These are phyloP conservation scores for Elegia similella DNA, from an alignment of 2,888 invertebrate species.

Conservation along the genomic window DNA sequence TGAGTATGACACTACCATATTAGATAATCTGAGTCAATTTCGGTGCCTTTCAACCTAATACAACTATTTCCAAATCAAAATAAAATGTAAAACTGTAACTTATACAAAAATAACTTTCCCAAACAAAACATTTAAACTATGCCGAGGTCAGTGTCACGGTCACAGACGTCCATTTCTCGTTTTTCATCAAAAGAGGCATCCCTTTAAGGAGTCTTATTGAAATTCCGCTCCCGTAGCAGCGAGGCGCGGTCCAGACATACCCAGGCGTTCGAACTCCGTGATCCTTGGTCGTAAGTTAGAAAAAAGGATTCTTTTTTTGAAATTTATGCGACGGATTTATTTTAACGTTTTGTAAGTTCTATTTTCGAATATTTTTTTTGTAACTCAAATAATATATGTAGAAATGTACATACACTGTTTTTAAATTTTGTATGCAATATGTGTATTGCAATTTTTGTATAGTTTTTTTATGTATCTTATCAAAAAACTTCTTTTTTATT, in stretches of 20 bases:
- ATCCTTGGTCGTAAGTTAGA: conserved; percentile 58
- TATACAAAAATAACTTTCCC: background rate
- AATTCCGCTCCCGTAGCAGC: conserved; percentile 68
- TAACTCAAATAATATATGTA: too few species aligned
- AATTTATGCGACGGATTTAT: conserved; percentile 36
- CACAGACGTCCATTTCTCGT: conserved; percentile 28
- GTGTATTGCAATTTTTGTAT: too few species aligned
- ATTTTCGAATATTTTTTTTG: too few species aligned
- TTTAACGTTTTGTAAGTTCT: conserved; percentile 29
- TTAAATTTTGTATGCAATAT: too few species aligned
- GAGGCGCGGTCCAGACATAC: conserved; percentile 68
- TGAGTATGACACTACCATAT: too few species aligned
- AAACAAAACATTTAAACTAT: conserved; percentile 18
- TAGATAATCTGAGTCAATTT: too few species aligned
- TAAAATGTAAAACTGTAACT: too few species aligned
- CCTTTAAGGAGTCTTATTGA: conserved; percentile 67
- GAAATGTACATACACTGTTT: too few species aligned
- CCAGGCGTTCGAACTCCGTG: conserved; percentile 61
- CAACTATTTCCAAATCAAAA: too few species aligned
- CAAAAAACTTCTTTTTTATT: too few species aligned
- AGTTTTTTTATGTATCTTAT: too few species aligned
- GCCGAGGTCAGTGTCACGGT: conserved; percentile 37
- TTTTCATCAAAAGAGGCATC: conserved; percentile 52
- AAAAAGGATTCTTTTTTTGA: conserved; percentile 42
- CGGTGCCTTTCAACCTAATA: too few species aligned